Evolutionary conservation across 1,140 invertebrate species (phyloP), one percentile per base, ranked within the genome.

Genomic region (Drosophila albomicans): DNA sequence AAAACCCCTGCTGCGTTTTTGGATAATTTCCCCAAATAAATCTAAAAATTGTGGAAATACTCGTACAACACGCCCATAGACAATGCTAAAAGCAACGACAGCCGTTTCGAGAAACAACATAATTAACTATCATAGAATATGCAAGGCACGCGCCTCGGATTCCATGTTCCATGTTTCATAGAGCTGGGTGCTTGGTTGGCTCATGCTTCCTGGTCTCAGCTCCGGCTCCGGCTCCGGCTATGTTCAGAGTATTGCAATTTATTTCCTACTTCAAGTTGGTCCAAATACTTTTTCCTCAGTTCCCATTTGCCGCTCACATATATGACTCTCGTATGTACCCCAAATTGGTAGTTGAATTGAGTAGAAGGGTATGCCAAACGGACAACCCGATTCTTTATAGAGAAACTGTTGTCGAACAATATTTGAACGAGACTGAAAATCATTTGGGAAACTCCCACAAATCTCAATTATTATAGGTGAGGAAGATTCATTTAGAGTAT

Each of bases 51-150:
- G 52, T 48, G 41, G 57, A 81, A 25, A 75, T 62, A 62, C 32
- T 56, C 52, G 30, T 38, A 38, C 52, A 56, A 8, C 62, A 71
- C 48, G 20, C 57, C 59, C 56, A 61, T 63, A 76, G 67, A 81
- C 49, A 76, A 79, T 72, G 30, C 46, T 56, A 43, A 30, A 41
- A 52, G 20, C 57, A 79, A 61, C 73, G 71, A 67, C 58, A 65
- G 59, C 7, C 49, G 43, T 35, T 35, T 6, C 6, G 6, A 28
- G 49, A 28, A 65, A 65, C 69, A 65, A 61, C 63, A 85, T 85
- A 89, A 89, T 89, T 89, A 89, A 85, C 85, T 81, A 78, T 82
- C 85, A 89, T 89, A 85, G 81, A 85, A 89, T 89, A 89, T 89
- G 75, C 85, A 67, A 70, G 63, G 64, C 85, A 89, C 85, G 85